Conservation (phyloP, 2,888 invertebrate genomes). For the Tenthredo amoena region DNA sequence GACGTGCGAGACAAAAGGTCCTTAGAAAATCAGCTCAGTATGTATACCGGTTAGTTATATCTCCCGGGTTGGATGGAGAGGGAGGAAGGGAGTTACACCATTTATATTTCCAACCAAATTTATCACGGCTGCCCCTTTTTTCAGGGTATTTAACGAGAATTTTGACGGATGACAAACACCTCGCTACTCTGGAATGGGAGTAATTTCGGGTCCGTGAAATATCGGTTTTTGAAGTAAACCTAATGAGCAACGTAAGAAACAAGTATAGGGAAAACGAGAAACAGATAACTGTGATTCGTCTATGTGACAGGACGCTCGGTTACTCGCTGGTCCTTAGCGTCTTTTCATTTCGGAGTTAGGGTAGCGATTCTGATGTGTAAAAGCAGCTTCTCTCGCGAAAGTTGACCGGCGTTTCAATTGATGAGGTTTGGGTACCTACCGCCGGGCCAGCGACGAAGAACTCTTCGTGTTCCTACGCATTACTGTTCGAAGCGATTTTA, state of each 20-base stretch:
- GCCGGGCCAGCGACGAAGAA: not conserved
- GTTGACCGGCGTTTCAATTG: slow-evolving; percentile 1
- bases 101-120: not conserved
- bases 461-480: slow-evolving; percentile 41
- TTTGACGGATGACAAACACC: not conserved
- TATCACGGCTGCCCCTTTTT: not conserved
- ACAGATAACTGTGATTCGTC: not conserved
- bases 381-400: not conserved
- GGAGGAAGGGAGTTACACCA: not conserved
- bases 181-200: not conserved
- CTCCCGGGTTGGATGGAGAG: not conserved
- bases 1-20: slow-evolving; percentile 17
- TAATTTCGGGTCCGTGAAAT: not conserved
- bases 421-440: not conserved
- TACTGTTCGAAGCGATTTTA: slow-evolving; percentile 40
- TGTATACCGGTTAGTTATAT: slow-evolving; percentile 26
- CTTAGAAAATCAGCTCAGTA: slow-evolving; percentile 27
- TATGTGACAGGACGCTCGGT: not conserved
- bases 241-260: not conserved
- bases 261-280: not conserved
- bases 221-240: not conserved
- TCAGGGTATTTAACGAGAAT: not conserved
- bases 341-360: not conserved
- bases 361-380: not conserved
- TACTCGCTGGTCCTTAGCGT: not conserved